Evolutionary conservation across 2,797 vertebrate species (phyloP), one percentile per base, ranked within the genome.

Genomic region (Aldrovandia affinis): DNA sequence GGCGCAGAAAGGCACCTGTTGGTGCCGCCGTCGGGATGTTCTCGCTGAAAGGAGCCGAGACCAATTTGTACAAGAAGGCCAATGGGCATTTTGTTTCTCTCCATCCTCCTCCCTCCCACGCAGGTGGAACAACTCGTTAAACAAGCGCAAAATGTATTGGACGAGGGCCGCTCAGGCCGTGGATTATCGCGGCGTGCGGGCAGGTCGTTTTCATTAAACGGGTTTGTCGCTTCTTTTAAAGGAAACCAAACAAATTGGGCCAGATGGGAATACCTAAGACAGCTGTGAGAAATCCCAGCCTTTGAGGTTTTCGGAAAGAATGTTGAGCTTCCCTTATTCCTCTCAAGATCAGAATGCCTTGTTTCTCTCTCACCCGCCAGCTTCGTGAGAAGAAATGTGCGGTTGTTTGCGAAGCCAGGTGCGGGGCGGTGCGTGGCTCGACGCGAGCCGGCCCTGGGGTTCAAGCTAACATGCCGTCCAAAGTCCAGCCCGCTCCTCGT

Each of bases 231-330:
- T 3, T 57, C 39, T 44, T 63, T 81, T 28, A 63, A 59, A 33
- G 42, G 81, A 70, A 78, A 82, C 82, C 80, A 36, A 65, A 84
- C 87, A 75, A 82, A 84, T 82, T 28, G 22, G 36, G 52, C 78
- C 82, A 83, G 61, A 57, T 73, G 80, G 59, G 81, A 88, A 33
- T 78, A 65, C 61, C 85, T 89, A 18, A 54, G 61, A 81, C 87
- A 86, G 81, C 68, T 88, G 87, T 83, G 83, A 86, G 82, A 78
- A 65, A 85, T 87, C 86, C 59, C 81, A 52, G 84, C 3, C 57
- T 81, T 47, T 84, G 54, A 80, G 83, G 55, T 70, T 81, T 22
- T 50, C 59, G 80, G 54, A 33, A 52, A 80, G 68, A 68, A 47
- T 68, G 68, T 14, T 0, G 22, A 57, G 55, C 54, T 84, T 30